Percentiles rank a stretch among this genome's conserved stretches.
Evolutionary conservation across 2,888 invertebrate species (phyloP).

Genomic region (Apomyelois bistriatella): DNA sequence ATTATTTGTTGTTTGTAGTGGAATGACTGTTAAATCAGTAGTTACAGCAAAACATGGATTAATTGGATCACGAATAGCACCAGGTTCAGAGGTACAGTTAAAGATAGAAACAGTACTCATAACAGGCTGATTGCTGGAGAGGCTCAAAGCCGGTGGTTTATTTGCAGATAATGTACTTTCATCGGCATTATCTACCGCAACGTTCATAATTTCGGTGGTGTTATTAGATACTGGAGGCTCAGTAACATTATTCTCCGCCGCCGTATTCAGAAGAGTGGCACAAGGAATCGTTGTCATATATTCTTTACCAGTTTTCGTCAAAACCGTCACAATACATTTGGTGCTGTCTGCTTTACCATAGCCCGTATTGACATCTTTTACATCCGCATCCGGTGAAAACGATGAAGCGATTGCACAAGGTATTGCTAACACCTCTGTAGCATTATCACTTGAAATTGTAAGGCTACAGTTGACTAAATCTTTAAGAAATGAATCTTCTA

Average conservation of each 20-base stretch:
- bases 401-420: slow-evolving; percentile 76
- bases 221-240: slow-evolving; percentile 47
- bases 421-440: slow-evolving; percentile 68
- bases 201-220: slow-evolving; percentile 28
- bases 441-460: slow-evolving; percentile 58
- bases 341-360: slow-evolving; percentile 53
- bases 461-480: slow-evolving; percentile 70
- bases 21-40: slow-evolving; percentile 63
- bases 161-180: slow-evolving; percentile 26
- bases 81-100: slow-evolving; percentile 50
- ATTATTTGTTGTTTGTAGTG: slow-evolving; percentile 36
- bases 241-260: slow-evolving; percentile 73
- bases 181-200: slow-evolving; percentile 22
- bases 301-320: slow-evolving; percentile 62
- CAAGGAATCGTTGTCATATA: slow-evolving; percentile 74
- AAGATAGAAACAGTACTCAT: slow-evolving; percentile 26
- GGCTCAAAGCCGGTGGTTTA: slow-evolving; percentile 41
- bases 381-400: slow-evolving; percentile 66
- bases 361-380: slow-evolving; percentile 47
- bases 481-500: slow-evolving; percentile 57
- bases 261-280: slow-evolving; percentile 63
- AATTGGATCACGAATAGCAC: slow-evolving; percentile 59
- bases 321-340: slow-evolving; percentile 67
- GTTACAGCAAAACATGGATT: slow-evolving; percentile 63
- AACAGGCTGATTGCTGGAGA: slow-evolving; percentile 32